Conservation (phyloP, 1,140 invertebrate species). For the Bombus vancouverensis region DNA sequence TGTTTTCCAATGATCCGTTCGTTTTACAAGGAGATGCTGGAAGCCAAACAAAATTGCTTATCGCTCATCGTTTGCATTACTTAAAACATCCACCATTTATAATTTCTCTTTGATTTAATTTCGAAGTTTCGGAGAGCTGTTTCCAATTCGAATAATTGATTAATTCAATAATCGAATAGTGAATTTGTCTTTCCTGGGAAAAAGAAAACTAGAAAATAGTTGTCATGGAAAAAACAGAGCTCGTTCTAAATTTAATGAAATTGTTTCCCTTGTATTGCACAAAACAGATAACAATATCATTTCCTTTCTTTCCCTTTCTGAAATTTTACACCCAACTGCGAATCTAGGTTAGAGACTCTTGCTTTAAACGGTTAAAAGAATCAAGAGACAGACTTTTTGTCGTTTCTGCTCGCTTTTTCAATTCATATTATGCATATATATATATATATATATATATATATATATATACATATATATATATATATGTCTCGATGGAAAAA, state of each 20-base stretch:
- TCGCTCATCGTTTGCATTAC: no score
- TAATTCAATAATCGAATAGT: not conserved
- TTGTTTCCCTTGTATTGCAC: not conserved
- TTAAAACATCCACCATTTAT: not conserved
- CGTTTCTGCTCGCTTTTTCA: no score
- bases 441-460: no score
- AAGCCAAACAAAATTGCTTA: no score
- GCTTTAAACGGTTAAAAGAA: constrained; percentile 7
- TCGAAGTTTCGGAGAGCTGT: no score
- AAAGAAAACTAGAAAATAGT: not conserved
- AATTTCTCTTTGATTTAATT: not conserved
- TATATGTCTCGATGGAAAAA: no score
- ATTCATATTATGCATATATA: no score
- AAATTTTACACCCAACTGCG: not conserved
- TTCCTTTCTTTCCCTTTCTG: not conserved
- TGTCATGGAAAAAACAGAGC: no score
- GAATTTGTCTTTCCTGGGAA: not conserved
- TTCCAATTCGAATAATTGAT: no score
- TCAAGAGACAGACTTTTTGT: no score
- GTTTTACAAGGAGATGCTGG: no score
- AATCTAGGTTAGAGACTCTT: constrained; percentile 12
- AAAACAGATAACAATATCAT: not conserved
- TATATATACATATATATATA: no score
- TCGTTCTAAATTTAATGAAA: not conserved
- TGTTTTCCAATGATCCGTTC: not conserved